Percentiles rank a stretch among this genome's conserved stretches.
Conservation (phyloP, 2,113 vertebrate species). For the Erythrocercus mccallii region DNA sequence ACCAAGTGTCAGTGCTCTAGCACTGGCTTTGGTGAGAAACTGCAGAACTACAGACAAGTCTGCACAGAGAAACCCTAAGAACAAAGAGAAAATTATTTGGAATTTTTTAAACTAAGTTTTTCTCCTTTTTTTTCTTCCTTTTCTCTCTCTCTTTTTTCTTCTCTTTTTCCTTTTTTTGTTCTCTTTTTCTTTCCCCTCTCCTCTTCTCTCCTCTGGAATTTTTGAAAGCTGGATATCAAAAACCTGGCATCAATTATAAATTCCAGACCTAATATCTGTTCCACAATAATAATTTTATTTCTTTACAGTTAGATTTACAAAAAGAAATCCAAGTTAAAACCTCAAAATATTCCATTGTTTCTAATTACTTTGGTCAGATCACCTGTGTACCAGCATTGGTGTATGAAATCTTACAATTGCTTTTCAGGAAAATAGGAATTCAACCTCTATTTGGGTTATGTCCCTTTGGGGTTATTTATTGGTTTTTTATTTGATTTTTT, state of each 20-base stretch:
- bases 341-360: neutral
- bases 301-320: neutral
- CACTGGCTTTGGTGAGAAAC: neutral
- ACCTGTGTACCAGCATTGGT: neutral
- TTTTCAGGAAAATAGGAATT: neutral
- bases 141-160: fast-evolving
- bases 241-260: neutral
- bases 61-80: neutral
- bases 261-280: neutral
- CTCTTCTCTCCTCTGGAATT: neutral
- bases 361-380: neutral
- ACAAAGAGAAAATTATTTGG: neutral
- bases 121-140: neutral
- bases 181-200: neutral
- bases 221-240: neutral
- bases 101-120: neutral
- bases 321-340: neutral
- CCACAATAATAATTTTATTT: neutral
- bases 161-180: too few species aligned
- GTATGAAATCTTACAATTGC: neutral
- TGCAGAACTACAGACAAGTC: neutral
- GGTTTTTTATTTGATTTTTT: neutral
- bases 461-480: neutral
- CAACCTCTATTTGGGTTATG: neutral
- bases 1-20: neutral